Base-by-base conservation (phyloP, 2,888 invertebrate genomes). In the Tachina grossa region DNA sequence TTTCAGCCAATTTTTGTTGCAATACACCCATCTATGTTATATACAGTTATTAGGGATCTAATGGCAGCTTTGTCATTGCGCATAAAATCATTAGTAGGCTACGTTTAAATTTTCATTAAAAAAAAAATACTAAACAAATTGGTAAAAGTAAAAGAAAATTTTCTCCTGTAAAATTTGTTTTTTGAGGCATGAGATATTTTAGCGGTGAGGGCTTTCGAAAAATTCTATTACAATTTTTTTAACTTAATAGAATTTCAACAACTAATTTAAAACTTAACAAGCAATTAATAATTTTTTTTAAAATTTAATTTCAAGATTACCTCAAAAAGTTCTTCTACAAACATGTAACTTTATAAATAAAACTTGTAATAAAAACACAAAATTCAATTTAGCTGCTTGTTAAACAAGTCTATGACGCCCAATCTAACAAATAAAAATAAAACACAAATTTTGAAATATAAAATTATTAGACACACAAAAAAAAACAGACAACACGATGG, bases 381-480 rank as follows among this genome's bases (percentile, higher is more conserved):
- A 77, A 81, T 85, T 85, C 77, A 85, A 85, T 81, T 85, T 78
- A 85, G 77, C 71, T 85, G 81, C 84, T 81, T 85, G 84, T 85
- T 77, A 19, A 85, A 81, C 84, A 85, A 68, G 81, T 81, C 84
- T 77, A 74, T 77, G 81, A 85, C 77, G 81, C 84, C 84, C 81
- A 69, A 85, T 74, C 61, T 39, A 19, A 22, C 31, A 39, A 63
- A 16, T 63, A 53, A 45, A 49, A n/a, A 57, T 68, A 68, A 69
- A 13, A n/a, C 45, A 71, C 19, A 55, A 53, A 68, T 16, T 16
- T 43, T 6, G 22, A 80, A 53, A 75, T 51, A 74, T 68, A 59
- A 55, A 83, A 16, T 47, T 49, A 61, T 59, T 9, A 49, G 31
- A 3, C 4, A 4, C 4, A 2, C 4, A 72, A 74, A 61, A 11